Percentiles rank a stretch among this genome's conserved stretches.
phyloP scores from a whole-genome alignment of 2,113 vertebrate species.

The Ciconia stormi region DNA sequence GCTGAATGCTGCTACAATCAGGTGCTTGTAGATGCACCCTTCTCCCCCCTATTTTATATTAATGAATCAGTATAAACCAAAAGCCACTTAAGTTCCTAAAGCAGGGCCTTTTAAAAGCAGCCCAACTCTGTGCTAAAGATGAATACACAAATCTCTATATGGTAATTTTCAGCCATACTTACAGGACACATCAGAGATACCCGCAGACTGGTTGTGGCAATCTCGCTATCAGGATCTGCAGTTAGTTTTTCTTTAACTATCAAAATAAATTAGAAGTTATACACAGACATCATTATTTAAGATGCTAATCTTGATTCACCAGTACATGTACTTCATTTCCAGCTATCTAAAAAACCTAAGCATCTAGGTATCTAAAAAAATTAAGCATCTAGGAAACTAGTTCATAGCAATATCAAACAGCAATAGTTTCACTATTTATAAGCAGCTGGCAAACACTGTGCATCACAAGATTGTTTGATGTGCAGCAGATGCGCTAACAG shows the following conservation, averaged over 20 bases:
- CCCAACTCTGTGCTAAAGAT: background rate
- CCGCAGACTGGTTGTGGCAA: conserved; percentile 95
- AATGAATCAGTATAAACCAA: background rate
- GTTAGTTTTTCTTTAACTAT: conserved; percentile 98
- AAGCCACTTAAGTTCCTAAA: background rate
- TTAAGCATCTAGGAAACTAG: background rate
- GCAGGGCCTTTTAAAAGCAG: background rate
- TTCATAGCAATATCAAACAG: background rate
- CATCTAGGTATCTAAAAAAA: background rate
- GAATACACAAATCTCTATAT: background rate
- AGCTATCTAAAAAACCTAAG: background rate
- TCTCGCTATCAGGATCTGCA: conserved; percentile 96
- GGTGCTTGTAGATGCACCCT: background rate
- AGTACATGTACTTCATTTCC: background rate
- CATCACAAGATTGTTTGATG: background rate
- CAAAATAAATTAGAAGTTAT: conserved; percentile 10
- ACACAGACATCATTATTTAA: background rate
- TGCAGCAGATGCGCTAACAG: background rate
- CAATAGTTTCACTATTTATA: background rate
- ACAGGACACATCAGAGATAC: conserved; percentile 98
- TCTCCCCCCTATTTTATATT: background rate
- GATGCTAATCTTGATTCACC: background rate
- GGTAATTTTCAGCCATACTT: conserved; percentile 65
- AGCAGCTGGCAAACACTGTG: background rate
- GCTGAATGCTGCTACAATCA: background rate